Evolutionary conservation across 1,140 invertebrate genomes (phyloP).

Genomic region (Colletes latitarsis): DNA sequence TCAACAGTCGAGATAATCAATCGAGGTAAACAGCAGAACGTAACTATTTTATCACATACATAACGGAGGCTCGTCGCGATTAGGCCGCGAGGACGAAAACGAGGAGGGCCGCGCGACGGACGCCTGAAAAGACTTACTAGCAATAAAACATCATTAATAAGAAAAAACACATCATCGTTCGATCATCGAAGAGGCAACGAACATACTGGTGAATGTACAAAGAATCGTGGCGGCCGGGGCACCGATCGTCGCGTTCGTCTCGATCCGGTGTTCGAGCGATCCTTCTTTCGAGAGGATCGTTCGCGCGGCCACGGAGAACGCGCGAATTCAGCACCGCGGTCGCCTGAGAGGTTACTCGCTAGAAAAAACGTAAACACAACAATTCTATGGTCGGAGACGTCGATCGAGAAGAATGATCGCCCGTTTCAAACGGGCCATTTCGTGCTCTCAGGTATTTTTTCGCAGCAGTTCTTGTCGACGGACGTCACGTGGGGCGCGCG

Average conservation of each 20-base stretch:
- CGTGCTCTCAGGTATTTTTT: not conserved
- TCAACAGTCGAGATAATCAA: conserved; percentile 54
- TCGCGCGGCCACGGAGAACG: not conserved
- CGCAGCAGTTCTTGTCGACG: conserved; percentile 49
- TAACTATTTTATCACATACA: conserved; percentile 47
- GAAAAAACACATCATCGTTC: conserved; percentile 56
- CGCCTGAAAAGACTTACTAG: conserved; percentile 48
- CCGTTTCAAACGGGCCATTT: not conserved
- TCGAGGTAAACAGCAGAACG: conserved; percentile 51
- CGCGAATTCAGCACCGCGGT: not conserved
- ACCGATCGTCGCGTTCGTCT: not conserved
- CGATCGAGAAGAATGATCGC: conserved; percentile 61
- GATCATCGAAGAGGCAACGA: conserved; percentile 41
- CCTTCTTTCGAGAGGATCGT: not conserved
- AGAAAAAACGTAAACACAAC: conserved; percentile 80
- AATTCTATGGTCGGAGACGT: conserved; percentile 69
- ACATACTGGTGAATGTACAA: conserved; percentile 62
- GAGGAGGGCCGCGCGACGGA: not conserved
- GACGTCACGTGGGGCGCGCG: conserved; percentile 63
- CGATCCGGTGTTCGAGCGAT: not conserved
- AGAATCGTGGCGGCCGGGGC: conserved; percentile 31
- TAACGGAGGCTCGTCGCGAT: conserved; percentile 41
- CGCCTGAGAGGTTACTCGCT: conserved; percentile 71
- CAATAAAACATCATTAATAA: conserved; percentile 62
- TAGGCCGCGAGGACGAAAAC: not conserved